Percentiles rank a stretch among this genome's conserved stretches.
phyloP scores from a whole-genome alignment of 2,888 invertebrate genomes.

The Conus canariensis region DNA sequence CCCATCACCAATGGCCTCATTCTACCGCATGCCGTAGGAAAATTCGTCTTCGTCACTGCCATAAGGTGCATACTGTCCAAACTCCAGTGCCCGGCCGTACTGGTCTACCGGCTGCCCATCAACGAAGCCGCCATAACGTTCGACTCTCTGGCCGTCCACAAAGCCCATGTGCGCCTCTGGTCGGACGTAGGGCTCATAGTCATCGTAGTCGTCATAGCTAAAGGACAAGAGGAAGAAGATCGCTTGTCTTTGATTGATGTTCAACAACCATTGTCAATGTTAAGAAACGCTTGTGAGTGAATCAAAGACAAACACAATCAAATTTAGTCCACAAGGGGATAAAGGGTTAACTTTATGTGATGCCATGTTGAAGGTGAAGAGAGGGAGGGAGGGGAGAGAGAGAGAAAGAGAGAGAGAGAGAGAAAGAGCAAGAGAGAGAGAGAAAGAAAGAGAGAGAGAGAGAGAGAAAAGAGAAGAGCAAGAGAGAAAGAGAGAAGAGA shows the following conservation, averaged over 20 bases:
- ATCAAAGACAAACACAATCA: neutral
- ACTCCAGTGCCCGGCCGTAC: constrained; percentile 62
- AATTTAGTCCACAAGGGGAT: no score
- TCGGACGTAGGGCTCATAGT: constrained; percentile 73
- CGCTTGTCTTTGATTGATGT: neutral
- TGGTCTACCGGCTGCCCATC: constrained; percentile 66
- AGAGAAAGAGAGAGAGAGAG: constrained; percentile 23
- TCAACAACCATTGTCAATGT: neutral
- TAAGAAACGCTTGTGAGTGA: neutral
- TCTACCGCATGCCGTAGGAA: constrained; percentile 39
- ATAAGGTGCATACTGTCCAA: constrained; percentile 45
- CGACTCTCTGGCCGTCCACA: constrained; percentile 50
- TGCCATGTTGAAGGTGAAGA: no score
- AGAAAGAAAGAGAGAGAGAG: constrained; percentile 15
- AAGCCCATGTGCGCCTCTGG: constrained; percentile 75
- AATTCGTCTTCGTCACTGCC: constrained; percentile 40
- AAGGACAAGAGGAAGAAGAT: constrained; percentile 30
- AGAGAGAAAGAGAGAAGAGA: neutral
- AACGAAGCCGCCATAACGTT: constrained; percentile 67
- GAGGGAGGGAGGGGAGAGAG: neutral
- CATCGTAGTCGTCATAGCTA: constrained; percentile 63
- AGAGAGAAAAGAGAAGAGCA: neutral
- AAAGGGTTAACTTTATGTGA: no score
- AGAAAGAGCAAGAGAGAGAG: constrained; percentile 6
- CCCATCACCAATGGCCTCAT: neutral